Base-by-base conservation (phyloP, 2,888 invertebrate species). In the Salpingus planirostris region DNA sequence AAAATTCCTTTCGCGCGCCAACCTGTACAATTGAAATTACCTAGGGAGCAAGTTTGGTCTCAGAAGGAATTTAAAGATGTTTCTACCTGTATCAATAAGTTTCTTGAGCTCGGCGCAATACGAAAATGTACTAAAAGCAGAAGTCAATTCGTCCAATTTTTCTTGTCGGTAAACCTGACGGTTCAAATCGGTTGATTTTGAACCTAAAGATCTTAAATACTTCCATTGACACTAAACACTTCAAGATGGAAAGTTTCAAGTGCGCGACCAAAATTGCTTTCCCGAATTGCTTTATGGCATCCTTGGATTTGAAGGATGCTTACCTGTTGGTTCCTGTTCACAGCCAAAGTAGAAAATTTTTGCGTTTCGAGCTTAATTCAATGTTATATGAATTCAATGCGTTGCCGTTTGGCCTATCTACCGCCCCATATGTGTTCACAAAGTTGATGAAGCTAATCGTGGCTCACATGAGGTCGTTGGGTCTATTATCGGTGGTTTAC, bases 401-500 rank as follows among this genome's bases (percentile, higher is more conserved):
- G 4, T 10, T 23, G 4, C 23, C 23, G 10, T 23, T 23, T 23
- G 23, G 23, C 5, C 10, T 23, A 10, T 23, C 7, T 11, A 12
- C 14, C n/a, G 25, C 12, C 23, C 27, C 27, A 10, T 26, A 27
- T 21, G 31, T 39, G 21, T 38, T 39, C 22, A 32, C 21, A 14
- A 39, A 12, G 8, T 8, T 27, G 3, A 7, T 13, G 27, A 27
- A 13, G 11, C 15, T 8, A 10, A 8, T 13, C 7, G 8, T 27
- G 13, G 6, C 14, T 15, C n/a, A 5, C 4, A 4, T 23, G 4
- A 23, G 23, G 10, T 5, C 10, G 5, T 11, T 8, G 5, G 23
- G 27, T 13, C 15, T 8, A 27, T 15, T 8, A 5, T 13, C 10
- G 7, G 15, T 8, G 3, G n/a, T 13, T 3, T 13, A 14, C 15